phyloP scores from a whole-genome alignment of 2,113 vertebrate genomes.

The Sterrhoptilus dennistouni region DNA sequence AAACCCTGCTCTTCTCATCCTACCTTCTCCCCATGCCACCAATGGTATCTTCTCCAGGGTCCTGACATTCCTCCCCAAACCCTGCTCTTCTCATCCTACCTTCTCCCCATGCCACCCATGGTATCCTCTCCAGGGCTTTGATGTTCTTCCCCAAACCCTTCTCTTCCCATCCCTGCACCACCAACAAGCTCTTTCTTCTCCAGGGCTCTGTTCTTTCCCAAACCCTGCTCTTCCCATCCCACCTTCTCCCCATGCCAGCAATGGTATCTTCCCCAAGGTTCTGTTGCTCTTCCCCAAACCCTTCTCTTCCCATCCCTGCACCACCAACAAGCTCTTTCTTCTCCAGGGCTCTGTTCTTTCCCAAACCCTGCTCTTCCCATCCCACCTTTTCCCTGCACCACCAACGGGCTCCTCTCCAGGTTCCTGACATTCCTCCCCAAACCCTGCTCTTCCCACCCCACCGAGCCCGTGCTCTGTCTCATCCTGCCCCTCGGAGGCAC shows the following conservation, averaged over 20 bases:
- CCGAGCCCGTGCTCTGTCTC: accelerated
- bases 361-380: not conserved
- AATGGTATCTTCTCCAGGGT: accelerated
- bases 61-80: accelerated
- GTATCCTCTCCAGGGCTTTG: accelerated
- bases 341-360: not conserved
- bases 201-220: not conserved
- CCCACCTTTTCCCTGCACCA: not conserved
- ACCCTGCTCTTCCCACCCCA: not conserved
- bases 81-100: too few species aligned
- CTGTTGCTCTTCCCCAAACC: too few species aligned
- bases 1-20: not conserved
- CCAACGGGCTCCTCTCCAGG: accelerated
- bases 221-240: not conserved
- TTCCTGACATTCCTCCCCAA: not conserved
- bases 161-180: not conserved
- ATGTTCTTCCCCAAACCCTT: accelerated
- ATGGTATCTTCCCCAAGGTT: too few species aligned
- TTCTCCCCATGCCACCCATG: accelerated
- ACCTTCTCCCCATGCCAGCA: too few species aligned
- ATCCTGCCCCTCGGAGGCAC: not conserved
- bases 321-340: accelerated
- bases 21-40: accelerated
- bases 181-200: accelerated
- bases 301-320: not conserved